phyloP scores from a whole-genome alignment of 1,140 invertebrate species.

The Zaprionus ghesquierei region DNA sequence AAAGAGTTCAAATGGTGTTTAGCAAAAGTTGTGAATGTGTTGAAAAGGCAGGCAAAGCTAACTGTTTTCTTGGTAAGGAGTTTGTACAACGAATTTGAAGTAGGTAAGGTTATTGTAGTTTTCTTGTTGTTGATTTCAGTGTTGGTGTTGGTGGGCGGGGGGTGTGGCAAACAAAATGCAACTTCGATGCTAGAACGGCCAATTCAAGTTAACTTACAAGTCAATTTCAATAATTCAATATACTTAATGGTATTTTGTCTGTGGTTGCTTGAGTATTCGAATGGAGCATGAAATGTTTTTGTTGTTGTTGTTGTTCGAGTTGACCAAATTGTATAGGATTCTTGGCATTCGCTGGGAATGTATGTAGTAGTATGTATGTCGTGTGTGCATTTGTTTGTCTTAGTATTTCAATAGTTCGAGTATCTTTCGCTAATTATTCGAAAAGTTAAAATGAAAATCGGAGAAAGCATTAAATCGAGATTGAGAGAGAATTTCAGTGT shows the following conservation, averaged over 20 bases:
- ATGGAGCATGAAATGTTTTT: conserved; percentile 46
- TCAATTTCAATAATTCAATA: conserved; percentile 1
- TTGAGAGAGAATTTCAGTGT: conserved; percentile 32
- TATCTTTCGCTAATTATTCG: not conserved
- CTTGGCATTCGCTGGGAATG: conserved; percentile 1
- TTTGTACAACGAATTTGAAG: conserved; percentile 49
- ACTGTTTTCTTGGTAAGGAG: conserved; percentile 33
- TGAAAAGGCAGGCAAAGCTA: conserved; percentile 60
- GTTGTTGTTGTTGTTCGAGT: conserved; percentile 11
- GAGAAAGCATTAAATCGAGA: conserved; percentile 15
- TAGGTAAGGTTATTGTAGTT: conserved; percentile 15
- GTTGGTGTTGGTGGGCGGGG: conserved; percentile 43
- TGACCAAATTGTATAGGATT: conserved; percentile 24
- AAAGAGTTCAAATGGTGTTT: conserved; percentile 51
- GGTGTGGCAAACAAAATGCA: conserved; percentile 57
- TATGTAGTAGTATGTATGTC: conserved; percentile 1
- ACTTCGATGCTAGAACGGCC: conserved; percentile 30
- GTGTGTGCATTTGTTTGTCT: conserved; percentile 38
- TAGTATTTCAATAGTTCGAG: conserved; percentile 10
- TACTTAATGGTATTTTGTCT: conserved; percentile 5
- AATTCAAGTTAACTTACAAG: conserved; percentile 27
- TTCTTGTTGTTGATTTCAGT: conserved; percentile 33
- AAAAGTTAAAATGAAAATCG: conserved; percentile 1
- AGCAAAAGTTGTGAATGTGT: conserved; percentile 55
- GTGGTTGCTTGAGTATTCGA: conserved; percentile 14